Conservation (phyloP, 2,888 invertebrate species). For the Synergus japonicus region DNA sequence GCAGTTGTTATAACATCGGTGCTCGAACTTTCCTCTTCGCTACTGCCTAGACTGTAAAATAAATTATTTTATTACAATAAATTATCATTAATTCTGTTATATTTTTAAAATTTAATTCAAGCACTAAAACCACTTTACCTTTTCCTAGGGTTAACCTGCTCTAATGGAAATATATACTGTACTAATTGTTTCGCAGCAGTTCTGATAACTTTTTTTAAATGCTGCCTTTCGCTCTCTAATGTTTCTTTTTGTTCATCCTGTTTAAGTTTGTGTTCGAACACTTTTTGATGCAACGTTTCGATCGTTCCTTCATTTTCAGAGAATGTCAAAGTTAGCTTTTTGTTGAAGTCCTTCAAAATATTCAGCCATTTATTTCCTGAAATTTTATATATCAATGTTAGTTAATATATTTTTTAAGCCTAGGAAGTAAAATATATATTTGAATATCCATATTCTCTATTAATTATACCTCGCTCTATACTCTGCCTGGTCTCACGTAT, state of each 20-base stretch:
- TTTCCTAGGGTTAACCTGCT: conserved; percentile 78
- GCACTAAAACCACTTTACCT: conserved; percentile 71
- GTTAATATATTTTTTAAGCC: neutral
- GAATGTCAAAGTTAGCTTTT: conserved; percentile 79
- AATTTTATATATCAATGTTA: neutral
- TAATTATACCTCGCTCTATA: conserved; percentile 69
- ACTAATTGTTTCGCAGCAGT: conserved; percentile 82
- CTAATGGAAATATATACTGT: conserved; percentile 85
- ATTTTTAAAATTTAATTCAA: neutral
- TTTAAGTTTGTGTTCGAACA: conserved; percentile 79
- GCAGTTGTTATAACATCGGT: conserved; percentile 75
- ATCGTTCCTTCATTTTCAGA: conserved; percentile 83
- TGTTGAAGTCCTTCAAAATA: conserved; percentile 73
- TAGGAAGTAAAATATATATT: neutral
- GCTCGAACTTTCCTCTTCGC: conserved; percentile 71
- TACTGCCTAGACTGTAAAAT: conserved; percentile 67
- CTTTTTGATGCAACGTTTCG: conserved; percentile 81
- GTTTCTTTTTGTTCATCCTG: conserved; percentile 78
- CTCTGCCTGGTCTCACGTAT: conserved; percentile 80
- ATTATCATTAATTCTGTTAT: neutral
- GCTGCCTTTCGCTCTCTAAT: conserved; percentile 78
- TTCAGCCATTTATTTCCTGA: conserved; percentile 73
- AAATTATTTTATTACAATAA: conserved; percentile 3
- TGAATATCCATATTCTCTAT: neutral
- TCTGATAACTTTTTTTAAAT: conserved; percentile 81